Conservation (phyloP, 2,888 invertebrate genomes). For the Agrotis segetum region DNA sequence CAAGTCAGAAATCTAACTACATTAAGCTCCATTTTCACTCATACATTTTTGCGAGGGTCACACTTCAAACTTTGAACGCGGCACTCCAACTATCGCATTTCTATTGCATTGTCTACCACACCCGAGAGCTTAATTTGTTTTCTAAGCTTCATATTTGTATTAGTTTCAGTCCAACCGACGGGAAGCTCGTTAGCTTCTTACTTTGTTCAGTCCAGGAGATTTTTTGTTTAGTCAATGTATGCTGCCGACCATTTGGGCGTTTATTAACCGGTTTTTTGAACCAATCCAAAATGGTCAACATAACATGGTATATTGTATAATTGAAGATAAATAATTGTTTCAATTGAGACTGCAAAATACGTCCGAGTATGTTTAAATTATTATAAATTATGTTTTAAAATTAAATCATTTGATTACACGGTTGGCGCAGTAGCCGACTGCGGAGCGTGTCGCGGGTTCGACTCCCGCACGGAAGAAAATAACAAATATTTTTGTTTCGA, state of each 20-base stretch:
- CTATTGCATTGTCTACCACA: neutral
- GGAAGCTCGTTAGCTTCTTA: neutral
- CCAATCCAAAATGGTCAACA: no score
- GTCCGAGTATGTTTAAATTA: no score
- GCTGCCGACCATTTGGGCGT: no score
- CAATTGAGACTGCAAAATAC: neutral
- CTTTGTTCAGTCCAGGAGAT: neutral
- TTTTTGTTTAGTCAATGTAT: neutral
- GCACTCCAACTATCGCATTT: neutral
- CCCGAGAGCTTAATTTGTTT: neutral
- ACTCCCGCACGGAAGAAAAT: no score
- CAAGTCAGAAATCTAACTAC: no score
- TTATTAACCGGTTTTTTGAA: no score
- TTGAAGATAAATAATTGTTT: neutral
- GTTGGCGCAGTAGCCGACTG: neutral
- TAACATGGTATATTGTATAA: no score
- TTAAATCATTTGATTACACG: neutral
- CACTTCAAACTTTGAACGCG: neutral
- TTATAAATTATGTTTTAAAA: neutral
- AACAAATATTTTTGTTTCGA: no score
- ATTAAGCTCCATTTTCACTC: neutral
- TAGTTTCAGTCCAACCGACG: neutral
- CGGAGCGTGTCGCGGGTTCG: no score
- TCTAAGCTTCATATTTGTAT: neutral
- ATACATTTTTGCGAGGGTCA: neutral